A percentile compares a stretch with the other conserved stretches of the same genome.
These are phyloP conservation scores for Erebia palarica DNA, from an alignment of 2,888 invertebrate species.

Conservation along the genomic window DNA sequence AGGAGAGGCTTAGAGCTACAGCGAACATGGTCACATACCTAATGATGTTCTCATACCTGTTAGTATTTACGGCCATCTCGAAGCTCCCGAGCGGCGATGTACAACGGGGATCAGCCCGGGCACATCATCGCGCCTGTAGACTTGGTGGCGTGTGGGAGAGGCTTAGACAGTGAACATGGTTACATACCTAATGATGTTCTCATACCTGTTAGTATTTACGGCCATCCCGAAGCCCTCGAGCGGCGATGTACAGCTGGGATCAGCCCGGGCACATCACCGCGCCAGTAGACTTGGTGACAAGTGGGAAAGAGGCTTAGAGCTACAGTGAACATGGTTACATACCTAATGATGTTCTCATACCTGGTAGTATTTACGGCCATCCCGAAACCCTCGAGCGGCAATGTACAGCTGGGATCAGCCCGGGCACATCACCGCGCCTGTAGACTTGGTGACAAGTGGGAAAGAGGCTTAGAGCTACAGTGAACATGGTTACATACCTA, in stretches of 20 bases:
- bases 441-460: conserved; percentile 81
- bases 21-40: background rate
- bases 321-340: background rate
- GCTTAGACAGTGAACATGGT: no score
- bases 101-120: no score
- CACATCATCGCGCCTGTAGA: no score
- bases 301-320: conserved; percentile 72
- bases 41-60: no score
- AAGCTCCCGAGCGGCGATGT: no score
- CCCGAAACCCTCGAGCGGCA: conserved; percentile 77
- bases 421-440: conserved; percentile 71
- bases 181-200: conserved; percentile 71
- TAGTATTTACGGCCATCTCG: no score
- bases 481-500: no score
- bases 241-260: conserved; percentile 73
- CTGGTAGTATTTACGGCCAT: conserved; percentile 77
- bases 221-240: conserved; percentile 79
- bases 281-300: conserved; percentile 80
- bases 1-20: background rate
- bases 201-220: no score
- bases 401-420: conserved; percentile 70
- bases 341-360: conserved; percentile 42
- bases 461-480: conserved; percentile 71
- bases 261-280: conserved; percentile 69
- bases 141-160: no score